Evolutionary conservation across 1,140 invertebrate genomes (phyloP), one percentile per base, ranked within the genome.

Genomic region (Lerema accius): DNA sequence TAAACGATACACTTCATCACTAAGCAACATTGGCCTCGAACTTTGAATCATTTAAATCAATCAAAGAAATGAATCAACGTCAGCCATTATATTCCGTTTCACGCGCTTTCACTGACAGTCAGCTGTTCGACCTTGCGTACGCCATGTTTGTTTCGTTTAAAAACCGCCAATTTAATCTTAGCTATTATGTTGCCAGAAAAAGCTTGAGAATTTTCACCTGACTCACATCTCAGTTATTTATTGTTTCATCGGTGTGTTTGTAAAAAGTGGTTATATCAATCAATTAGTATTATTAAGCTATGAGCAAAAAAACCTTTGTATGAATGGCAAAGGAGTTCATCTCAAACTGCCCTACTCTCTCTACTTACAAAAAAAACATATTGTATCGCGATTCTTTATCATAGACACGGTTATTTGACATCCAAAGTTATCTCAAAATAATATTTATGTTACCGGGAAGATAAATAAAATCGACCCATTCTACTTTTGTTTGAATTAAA

Each of bases 101-200:
- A 55, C 51, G 68, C 50, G 68, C 72, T 74, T 73, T 76, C 73
- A 76, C 73, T 32, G 61, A 64, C 64, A n/a, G n/a, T n/a, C n/a
- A 69, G 60, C 35, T 23, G 19, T 23, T 64, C 9, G 64, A 64
- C 73, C 73, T 76, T 73, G 67, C 49, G 51, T 45, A 46, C 65
- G 63, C 65, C 68, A 73, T 71, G 19, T 67, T 65, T 55, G 13
- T 56, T 64, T 60, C 23, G 53, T 67, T 61, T 53, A 67, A 65
- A 63, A 60, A 51, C 17, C 35, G 58, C 50, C 49, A 56, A 42
- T 64, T 62, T 62, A 10, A 37, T 37, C 16, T 17, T 32, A 32
- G 28, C 4, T 32, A 32, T 32, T 32, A 32, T 9, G 28, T 3
- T 4, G 43, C 50, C 26, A 48, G 32, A 49, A 35, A 61, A 61